These are phyloP conservation scores for Masticophis lateralis DNA, from an alignment of 2,797 vertebrate species.

Conservation along the genomic window DNA sequence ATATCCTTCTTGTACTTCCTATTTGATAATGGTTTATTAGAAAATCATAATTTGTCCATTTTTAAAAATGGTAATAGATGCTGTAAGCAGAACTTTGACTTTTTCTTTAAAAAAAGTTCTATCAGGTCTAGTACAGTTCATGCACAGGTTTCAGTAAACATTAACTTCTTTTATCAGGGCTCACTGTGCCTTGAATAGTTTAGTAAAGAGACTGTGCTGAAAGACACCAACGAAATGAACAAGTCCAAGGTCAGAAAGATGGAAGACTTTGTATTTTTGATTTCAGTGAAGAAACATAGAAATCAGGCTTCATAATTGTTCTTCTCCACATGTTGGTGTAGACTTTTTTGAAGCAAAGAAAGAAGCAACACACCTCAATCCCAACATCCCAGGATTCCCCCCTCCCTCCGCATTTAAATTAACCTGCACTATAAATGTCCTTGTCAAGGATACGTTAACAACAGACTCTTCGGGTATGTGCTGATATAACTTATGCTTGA, in stretches of 20 bases:
- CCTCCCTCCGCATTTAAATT: not conserved
- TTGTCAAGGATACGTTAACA: not conserved
- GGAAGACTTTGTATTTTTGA: slow-evolving; percentile 58
- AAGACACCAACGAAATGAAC: slow-evolving; percentile 72
- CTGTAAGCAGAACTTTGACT: slow-evolving; percentile 76
- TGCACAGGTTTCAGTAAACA: slow-evolving; percentile 81
- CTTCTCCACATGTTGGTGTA: too few species aligned
- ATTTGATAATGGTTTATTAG: slow-evolving; percentile 18
- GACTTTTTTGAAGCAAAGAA: not conserved
- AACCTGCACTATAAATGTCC: not conserved
- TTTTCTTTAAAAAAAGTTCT: slow-evolving; percentile 35
- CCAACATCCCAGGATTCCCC: not conserved
- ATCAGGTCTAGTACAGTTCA: slow-evolving; percentile 77
- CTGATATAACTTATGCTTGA: not conserved
- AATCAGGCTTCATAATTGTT: not conserved
- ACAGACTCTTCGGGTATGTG: not conserved
- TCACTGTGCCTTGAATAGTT: slow-evolving; percentile 72
- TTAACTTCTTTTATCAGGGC: slow-evolving; percentile 83
- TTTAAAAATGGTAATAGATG: slow-evolving; percentile 62
- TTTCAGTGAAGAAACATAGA: slow-evolving; percentile 44
- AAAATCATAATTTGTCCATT: not conserved
- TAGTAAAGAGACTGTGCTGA: slow-evolving; percentile 74
- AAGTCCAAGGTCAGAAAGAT: slow-evolving; percentile 81
- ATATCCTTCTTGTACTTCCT: slow-evolving; percentile 10
- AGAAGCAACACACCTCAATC: not conserved